phyloP scores from a whole-genome alignment of 2,888 invertebrate species.

The Andrena dorsata region DNA sequence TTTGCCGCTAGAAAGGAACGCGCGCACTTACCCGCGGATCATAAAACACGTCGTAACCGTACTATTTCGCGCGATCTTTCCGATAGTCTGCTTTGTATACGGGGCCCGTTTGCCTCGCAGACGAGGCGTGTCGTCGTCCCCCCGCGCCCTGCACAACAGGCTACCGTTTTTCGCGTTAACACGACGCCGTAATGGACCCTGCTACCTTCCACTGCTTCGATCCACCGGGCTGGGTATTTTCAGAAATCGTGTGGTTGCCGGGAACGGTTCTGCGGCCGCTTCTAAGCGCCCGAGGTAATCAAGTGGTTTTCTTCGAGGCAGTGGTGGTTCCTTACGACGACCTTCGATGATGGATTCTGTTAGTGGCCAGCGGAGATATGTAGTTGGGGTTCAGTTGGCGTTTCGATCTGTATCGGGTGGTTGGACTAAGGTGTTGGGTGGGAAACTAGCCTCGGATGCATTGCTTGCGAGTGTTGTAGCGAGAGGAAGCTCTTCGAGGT shows the following conservation, averaged over 20 bases:
- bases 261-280: conserved; percentile 18
- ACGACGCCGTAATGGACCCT: conserved; percentile 17
- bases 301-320: not conserved
- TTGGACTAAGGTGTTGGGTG: not conserved
- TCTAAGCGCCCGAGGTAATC: not conserved
- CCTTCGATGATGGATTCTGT: not conserved
- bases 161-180: conserved; percentile 52
- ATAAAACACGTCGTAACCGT: conserved; percentile 75
- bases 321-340: not conserved
- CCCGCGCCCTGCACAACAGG: conserved; percentile 9
- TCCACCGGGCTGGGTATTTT: conserved; percentile 19
- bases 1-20: conserved; percentile 74
- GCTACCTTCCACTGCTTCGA: conserved; percentile 6
- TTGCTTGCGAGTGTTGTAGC: no score
- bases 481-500: no score
- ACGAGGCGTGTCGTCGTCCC: conserved; percentile 55
- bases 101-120: conserved; percentile 18
- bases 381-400: not conserved
- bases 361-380: not conserved
- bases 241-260: conserved; percentile 30
- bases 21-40: conserved; percentile 68
- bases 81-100: conserved; percentile 38
- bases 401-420: not conserved
- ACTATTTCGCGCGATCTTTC: conserved; percentile 60
- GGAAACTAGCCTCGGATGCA: not conserved